Conservation (phyloP, 2,888 invertebrate genomes). For the Augochlorella aurata region DNA sequence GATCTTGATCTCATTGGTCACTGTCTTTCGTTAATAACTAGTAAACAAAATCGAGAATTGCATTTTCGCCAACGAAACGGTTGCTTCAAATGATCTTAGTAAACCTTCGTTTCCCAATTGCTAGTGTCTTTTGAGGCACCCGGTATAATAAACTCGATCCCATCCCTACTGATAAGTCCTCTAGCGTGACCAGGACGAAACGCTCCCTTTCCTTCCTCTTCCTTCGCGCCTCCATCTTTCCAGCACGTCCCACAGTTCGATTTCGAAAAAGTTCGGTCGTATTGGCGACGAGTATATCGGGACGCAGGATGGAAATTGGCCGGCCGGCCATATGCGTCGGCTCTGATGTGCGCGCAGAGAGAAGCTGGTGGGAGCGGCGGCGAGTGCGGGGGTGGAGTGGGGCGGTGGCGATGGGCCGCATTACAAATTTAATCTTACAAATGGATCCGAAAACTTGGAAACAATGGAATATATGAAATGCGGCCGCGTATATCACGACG, state of each 20-base stretch:
- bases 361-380: slow-evolving; percentile 50
- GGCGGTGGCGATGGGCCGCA: slow-evolving; percentile 77
- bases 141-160: too few species aligned
- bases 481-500: slow-evolving; percentile 80
- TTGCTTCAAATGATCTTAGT: too few species aligned
- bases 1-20: too few species aligned
- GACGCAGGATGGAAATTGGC: slow-evolving; percentile 74
- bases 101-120: too few species aligned
- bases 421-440: slow-evolving; percentile 89
- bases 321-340: slow-evolving; percentile 79
- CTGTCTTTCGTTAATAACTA: too few species aligned
- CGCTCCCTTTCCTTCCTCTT: too few species aligned
- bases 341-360: slow-evolving; percentile 68
- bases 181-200: too few species aligned
- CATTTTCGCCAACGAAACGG: too few species aligned
- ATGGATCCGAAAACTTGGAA: slow-evolving; percentile 85
- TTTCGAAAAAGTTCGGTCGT: not conserved
- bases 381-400: slow-evolving; percentile 15
- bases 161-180: too few species aligned
- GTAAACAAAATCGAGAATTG: too few species aligned
- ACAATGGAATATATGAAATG: slow-evolving; percentile 82
- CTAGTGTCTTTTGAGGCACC: too few species aligned
- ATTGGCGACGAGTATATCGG: slow-evolving; percentile 24
- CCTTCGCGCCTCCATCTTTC: too few species aligned
- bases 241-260: not conserved